Evolutionary conservation across 1,140 invertebrate genomes (phyloP).

Genomic region (Drosophila equinoxialis): DNA sequence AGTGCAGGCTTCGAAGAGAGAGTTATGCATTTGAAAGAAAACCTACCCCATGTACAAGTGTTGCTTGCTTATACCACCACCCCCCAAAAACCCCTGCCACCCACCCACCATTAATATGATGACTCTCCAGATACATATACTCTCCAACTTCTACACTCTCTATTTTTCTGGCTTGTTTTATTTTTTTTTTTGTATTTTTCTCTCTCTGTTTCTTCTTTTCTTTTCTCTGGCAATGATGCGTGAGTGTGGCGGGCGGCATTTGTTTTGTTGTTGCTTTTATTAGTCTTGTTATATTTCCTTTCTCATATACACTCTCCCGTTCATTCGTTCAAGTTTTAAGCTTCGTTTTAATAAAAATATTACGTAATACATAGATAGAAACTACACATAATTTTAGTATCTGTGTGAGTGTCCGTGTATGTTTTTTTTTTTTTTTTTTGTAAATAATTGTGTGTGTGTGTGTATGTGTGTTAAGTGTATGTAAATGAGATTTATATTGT

Average conservation of each 20-base stretch:
- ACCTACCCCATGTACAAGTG: slow-evolving; percentile 23
- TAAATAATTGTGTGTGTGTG: slow-evolving; percentile 8
- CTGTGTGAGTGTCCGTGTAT: slow-evolving; percentile 20
- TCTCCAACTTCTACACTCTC: slow-evolving; percentile 44
- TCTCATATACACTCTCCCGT: slow-evolving; percentile 16
- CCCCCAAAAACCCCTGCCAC: not conserved
- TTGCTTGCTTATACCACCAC: not conserved
- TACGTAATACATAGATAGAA: slow-evolving; percentile 78
- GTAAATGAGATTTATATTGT: slow-evolving; percentile 28
- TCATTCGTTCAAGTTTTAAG: slow-evolving; percentile 62
- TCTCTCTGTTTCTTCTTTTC: slow-evolving; percentile 35
- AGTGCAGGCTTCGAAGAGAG: slow-evolving; percentile 5
- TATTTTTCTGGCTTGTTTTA: slow-evolving; percentile 6
- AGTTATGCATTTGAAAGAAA: slow-evolving; percentile 28
- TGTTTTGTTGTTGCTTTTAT: slow-evolving; percentile 53
- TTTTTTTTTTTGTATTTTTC: not conserved
- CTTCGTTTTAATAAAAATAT: slow-evolving; percentile 80
- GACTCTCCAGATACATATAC: slow-evolving; percentile 32
- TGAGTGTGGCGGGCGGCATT: slow-evolving; percentile 38
- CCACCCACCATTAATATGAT: not conserved
- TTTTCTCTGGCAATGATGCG: slow-evolving; percentile 39
- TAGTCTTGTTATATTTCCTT: slow-evolving; percentile 10
- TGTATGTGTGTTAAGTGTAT: slow-evolving; percentile 35
- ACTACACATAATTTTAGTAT: slow-evolving; percentile 35
- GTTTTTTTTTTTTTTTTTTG: slow-evolving; percentile 7